These are phyloP conservation scores for Phalera bucephala DNA, from an alignment of 2,888 invertebrate genomes.

Conservation along the genomic window DNA sequence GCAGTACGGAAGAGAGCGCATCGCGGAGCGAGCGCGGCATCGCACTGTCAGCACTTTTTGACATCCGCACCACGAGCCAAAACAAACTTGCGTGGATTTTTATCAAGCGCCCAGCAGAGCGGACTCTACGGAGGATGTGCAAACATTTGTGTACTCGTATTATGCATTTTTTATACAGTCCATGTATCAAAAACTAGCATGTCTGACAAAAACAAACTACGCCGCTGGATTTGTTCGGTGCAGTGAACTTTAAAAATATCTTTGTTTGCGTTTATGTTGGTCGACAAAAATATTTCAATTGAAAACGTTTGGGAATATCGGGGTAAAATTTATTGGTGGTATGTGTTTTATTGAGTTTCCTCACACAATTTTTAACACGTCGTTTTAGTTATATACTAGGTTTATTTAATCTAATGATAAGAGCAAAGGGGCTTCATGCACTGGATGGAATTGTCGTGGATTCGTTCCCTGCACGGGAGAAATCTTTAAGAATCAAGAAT, in stretches of 20 bases:
- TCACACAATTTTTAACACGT: neutral
- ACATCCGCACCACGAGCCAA: no score
- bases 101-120: constrained; percentile 43
- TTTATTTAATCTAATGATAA: no score
- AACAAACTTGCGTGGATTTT: constrained; percentile 57
- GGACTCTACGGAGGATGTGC: constrained; percentile 41
- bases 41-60: no score
- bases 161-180: constrained; percentile 55
- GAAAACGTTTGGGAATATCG: neutral
- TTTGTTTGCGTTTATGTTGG: constrained; percentile 22
- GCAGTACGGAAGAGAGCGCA: constrained; percentile 28
- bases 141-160: constrained; percentile 62
- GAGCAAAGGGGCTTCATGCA: no score
- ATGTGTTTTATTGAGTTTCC: neutral
- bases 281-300: constrained; percentile 7
- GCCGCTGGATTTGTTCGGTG: constrained; percentile 49
- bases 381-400: no score
- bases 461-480: no score
- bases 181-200: constrained; percentile 61
- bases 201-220: constrained; percentile 56
- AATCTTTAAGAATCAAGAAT: no score
- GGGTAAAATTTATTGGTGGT: neutral
- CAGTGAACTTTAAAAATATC: constrained; percentile 51
- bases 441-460: no score
- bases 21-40: no score